These are phyloP conservation scores for Gobius niger DNA, from an alignment of 2,113 vertebrate species.

Conservation along the genomic window DNA sequence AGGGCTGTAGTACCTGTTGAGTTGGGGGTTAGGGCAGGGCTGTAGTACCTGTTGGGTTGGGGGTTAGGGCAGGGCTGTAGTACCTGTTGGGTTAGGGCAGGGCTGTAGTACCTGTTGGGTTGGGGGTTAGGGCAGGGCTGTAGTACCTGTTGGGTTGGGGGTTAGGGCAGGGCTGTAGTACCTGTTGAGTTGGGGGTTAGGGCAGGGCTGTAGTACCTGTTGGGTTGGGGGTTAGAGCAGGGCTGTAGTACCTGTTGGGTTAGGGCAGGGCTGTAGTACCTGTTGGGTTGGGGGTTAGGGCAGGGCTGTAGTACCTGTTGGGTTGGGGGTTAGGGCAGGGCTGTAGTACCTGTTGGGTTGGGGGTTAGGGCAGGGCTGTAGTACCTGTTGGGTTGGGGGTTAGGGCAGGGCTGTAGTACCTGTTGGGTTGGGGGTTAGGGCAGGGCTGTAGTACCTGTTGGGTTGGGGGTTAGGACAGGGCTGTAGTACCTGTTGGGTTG, in stretches of 20 bases:
- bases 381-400: background rate
- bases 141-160: conserved; percentile 78
- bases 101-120: background rate
- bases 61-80: background rate
- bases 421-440: conserved; percentile 69
- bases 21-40: no score
- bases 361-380: no score
- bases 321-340: background rate
- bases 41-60: background rate
- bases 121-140: background rate
- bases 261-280: conserved; percentile 54
- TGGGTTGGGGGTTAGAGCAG: conserved; percentile 43
- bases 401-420: conserved; percentile 57
- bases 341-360: conserved; percentile 77
- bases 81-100: conserved; percentile 77
- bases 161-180: background rate
- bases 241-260: background rate
- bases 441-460: background rate
- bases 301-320: background rate
- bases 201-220: conserved; percentile 72
- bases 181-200: background rate
- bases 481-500: conserved; percentile 77
- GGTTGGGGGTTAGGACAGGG: background rate
- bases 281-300: conserved; percentile 69
- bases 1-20: conserved; percentile 76